Base-by-base conservation (phyloP, 2,888 invertebrate species). In the Lomographa bimaculata region DNA sequence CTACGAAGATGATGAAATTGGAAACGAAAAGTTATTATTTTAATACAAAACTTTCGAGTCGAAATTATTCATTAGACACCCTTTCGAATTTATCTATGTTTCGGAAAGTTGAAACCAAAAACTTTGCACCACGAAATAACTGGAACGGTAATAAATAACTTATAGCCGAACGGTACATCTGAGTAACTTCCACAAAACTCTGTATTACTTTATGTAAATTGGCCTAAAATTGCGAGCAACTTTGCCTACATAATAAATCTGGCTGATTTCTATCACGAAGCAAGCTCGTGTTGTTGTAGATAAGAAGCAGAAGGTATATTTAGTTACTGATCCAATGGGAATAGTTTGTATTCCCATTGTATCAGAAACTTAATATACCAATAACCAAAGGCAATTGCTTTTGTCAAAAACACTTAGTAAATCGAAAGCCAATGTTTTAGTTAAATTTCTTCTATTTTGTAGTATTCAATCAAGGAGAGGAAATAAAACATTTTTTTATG, bases 191-290 rank as follows among this genome's bases (percentile, higher is more conserved):
- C 25, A 46, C 53, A 47, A 50, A 60, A 64, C 54, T 59, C 50
- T 36, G 39, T 43, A 57, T 60, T 48, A 60, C 62, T 57, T 42
- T 54, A 64, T 62, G 66, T 57, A 64, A 67, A 66, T 61, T 57
- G 48, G 45, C 46, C 37, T 40, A 47, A 56, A 64, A 62, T 63
- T 58, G 50, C 30, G 50, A 44, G 48, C 45, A 54, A 62, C 62
- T 66, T 55, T 58, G 54, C 57, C 54, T 64, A 57, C 60, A 56
- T 61, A 60, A 63, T 67, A 59, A 66, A 62, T 66, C 58, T 54
- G 48, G 5, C 34, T 39, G 47, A 54, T 56, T 58, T 54, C 54
- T 48, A 52, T 49, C 44, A 39, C 12, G 30, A 7, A 18, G 26
- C 28, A 37, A 34, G 30, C 37, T 46, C 40, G 20, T 28, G 30